These are phyloP conservation scores for Ypsolopha scabrella DNA, from an alignment of 2,888 invertebrate species.

Conservation along the genomic window DNA sequence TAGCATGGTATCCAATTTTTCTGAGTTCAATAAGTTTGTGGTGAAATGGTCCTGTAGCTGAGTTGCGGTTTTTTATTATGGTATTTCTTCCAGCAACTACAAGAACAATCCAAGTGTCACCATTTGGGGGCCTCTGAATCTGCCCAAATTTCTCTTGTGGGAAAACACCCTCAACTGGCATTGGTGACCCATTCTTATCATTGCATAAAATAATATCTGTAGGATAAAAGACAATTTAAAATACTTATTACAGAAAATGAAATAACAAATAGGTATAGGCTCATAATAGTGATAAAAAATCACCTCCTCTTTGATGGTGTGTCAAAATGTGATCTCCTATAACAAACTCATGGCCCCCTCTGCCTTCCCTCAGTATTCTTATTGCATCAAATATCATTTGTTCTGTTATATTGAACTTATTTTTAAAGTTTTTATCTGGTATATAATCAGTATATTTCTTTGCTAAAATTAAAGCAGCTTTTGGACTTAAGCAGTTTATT, in stretches of 20 bases:
- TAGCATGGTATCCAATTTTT: conserved; percentile 69
- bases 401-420: conserved; percentile 68
- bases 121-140: conserved; percentile 33
- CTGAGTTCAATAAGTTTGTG: conserved; percentile 75
- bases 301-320: conserved; percentile 75
- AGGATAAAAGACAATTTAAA: conserved; percentile 18
- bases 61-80: conserved; percentile 56
- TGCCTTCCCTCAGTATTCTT: conserved; percentile 49
- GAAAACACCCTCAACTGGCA: conserved; percentile 59
- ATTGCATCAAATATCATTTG: conserved; percentile 69
- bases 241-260: not conserved
- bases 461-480: conserved; percentile 56
- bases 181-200: conserved; percentile 53
- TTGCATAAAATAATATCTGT: conserved; percentile 73
- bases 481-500: conserved; percentile 65
- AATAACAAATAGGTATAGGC: not conserved
- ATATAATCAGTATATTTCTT: conserved; percentile 73
- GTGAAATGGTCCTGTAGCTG: conserved; percentile 67
- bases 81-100: conserved; percentile 74
- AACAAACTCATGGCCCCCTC: conserved; percentile 60
- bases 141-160: conserved; percentile 59
- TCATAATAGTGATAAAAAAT: conserved; percentile 4
- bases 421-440: conserved; percentile 58
- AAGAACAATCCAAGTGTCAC: conserved; percentile 67
- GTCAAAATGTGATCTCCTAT: conserved; percentile 73